phyloP scores from a whole-genome alignment of 2,797 vertebrate species.

The Anguilla pacifica region DNA sequence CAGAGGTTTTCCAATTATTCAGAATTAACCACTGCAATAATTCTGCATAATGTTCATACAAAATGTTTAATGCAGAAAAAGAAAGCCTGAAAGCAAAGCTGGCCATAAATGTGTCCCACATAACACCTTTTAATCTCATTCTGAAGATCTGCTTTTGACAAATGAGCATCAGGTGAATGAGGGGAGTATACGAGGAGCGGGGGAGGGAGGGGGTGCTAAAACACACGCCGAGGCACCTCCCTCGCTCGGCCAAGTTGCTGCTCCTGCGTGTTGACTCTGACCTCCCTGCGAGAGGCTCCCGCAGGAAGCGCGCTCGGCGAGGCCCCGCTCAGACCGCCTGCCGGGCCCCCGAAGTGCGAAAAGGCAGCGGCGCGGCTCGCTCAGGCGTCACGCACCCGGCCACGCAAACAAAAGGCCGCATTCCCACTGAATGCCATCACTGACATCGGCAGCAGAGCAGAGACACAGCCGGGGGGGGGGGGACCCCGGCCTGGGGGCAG shows the following conservation, averaged over 20 bases:
- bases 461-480: constrained; percentile 38
- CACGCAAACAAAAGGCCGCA: constrained; percentile 83
- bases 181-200: background rate
- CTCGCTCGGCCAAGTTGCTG: constrained; percentile 57
- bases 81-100: background rate
- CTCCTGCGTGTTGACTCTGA: constrained; percentile 80
- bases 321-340: constrained; percentile 72
- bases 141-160: constrained; percentile 29
- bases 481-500: constrained; percentile 64
- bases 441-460: constrained; percentile 76
- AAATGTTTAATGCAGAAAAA: background rate
- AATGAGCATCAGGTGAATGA: constrained; percentile 52
- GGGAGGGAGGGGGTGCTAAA: constrained; percentile 45
- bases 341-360: constrained; percentile 89
- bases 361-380: constrained; percentile 79
- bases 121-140: background rate
- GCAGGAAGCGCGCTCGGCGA: constrained; percentile 33
- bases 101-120: background rate
- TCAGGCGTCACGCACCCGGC: constrained; percentile 72
- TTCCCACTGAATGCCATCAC: constrained; percentile 88
- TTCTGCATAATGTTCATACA: background rate
- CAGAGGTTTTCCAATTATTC: background rate
- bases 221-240: constrained; percentile 37
- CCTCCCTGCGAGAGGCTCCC: constrained; percentile 82
- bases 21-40: background rate